Evolutionary conservation across 2,113 vertebrate species (phyloP).

Genomic region (Tragelaphus scriptus): DNA sequence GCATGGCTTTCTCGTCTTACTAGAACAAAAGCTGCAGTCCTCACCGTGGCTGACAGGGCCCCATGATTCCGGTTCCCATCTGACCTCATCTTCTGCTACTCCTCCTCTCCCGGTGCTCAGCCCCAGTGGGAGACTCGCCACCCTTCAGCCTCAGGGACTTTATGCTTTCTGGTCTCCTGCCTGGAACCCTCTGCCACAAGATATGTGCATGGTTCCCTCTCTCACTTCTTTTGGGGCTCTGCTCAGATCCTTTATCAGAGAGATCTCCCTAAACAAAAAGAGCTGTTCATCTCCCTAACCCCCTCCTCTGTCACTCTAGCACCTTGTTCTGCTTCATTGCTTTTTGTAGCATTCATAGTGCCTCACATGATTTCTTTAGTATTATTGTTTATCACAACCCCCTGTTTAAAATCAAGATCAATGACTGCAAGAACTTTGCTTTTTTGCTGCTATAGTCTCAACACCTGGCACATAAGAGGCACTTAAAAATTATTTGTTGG

Average conservation of each 20-base stretch:
- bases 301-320: neutral
- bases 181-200: neutral
- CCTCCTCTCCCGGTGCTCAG: neutral
- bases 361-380: neutral
- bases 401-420: neutral
- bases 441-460: neutral
- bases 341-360: neutral
- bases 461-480: neutral
- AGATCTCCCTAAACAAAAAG: neutral
- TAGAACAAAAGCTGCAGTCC: neutral
- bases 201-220: neutral
- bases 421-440: neutral
- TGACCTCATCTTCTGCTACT: neutral
- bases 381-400: neutral
- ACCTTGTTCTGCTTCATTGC: neutral
- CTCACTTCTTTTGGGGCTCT: neutral
- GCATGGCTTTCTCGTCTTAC: neutral
- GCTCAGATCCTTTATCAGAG: neutral
- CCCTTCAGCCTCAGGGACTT: neutral
- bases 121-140: neutral
- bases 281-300: neutral
- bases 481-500: neutral
- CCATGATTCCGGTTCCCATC: neutral
- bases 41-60: neutral
- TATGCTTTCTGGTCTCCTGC: neutral